Conservation (phyloP, 2,113 vertebrate genomes). For the Nansenia antarctica region DNA sequence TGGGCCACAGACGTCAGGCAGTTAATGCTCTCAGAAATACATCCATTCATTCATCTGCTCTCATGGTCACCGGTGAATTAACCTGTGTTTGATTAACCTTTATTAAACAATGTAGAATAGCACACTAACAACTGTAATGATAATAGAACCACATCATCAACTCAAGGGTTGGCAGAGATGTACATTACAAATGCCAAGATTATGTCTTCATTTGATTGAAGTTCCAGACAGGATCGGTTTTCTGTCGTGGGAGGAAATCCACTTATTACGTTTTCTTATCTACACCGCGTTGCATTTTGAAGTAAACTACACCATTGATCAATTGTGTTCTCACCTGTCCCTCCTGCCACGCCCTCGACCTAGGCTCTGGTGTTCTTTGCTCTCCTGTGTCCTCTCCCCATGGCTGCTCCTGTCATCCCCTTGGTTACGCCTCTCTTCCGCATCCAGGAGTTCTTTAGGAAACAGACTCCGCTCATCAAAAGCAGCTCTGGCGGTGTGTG, state of each 20-base stretch:
- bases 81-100: too few species aligned
- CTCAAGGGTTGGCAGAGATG: too few species aligned
- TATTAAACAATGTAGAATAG: too few species aligned
- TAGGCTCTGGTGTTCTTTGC: too few species aligned
- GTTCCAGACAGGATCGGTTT: not conserved
- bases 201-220: not conserved
- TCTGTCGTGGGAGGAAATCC: not conserved
- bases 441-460: conserved; percentile 76
- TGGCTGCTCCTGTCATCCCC: too few species aligned
- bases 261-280: too few species aligned
- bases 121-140: too few species aligned
- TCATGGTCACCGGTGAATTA: too few species aligned
- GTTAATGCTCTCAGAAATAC: too few species aligned
- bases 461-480: conserved; percentile 78
- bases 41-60: too few species aligned
- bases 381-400: not conserved
- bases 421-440: conserved; percentile 55
- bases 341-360: not conserved
- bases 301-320: not conserved
- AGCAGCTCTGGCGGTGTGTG: conserved; percentile 67
- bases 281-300: not conserved
- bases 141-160: too few species aligned
- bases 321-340: not conserved
- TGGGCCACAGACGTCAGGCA: too few species aligned
- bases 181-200: not conserved